Conservation (phyloP, 2,888 invertebrate species). For the Eupithecia dodoneata region DNA sequence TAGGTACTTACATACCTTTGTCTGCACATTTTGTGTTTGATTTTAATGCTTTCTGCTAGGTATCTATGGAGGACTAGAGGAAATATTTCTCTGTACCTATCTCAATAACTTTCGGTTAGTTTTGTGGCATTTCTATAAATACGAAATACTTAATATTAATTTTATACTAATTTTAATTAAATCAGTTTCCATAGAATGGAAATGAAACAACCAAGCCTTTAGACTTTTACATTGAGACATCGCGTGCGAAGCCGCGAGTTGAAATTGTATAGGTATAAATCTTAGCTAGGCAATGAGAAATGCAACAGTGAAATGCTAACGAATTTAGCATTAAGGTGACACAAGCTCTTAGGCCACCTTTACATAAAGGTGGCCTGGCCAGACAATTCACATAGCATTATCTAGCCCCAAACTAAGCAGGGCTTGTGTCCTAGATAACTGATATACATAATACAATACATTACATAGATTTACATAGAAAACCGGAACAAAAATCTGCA, state of each 20-base stretch:
- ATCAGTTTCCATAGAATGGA: background rate
- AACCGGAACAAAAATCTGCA: no score
- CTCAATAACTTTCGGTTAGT: no score
- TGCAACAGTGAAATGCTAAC: background rate
- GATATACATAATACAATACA: no score
- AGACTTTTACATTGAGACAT: background rate
- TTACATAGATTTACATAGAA: no score
- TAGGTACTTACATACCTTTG: background rate
- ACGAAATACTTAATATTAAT: no score
- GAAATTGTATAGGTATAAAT: background rate
- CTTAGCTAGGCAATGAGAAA: background rate
- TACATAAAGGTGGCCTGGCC: no score
- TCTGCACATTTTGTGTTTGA: background rate
- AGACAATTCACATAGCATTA: no score
- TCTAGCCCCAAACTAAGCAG: no score
- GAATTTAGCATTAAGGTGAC: background rate
- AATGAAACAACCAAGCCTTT: background rate
- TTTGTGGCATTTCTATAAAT: no score
- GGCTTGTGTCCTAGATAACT: no score
- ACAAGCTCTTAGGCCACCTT: background rate
- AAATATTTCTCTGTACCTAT: background rate
- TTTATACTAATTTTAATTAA: no score
- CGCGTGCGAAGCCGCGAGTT: background rate
- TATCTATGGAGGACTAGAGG: background rate
- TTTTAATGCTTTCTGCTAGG: background rate